phyloP scores from a whole-genome alignment of 2,797 vertebrate species.

The Melanotaenia boesemani region DNA sequence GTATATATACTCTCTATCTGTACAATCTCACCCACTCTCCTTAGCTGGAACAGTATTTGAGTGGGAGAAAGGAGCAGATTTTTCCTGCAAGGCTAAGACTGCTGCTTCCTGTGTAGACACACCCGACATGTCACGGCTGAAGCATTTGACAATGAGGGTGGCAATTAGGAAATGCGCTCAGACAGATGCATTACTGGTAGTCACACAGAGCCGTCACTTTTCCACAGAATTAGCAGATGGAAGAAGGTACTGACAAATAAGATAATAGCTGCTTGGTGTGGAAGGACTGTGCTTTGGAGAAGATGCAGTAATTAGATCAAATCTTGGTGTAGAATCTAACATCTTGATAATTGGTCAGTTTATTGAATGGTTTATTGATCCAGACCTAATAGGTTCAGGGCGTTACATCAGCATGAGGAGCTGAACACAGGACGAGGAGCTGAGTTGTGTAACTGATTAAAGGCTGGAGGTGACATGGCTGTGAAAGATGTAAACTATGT shows the following conservation, averaged over 20 bases:
- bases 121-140: constrained; percentile 65
- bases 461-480: constrained; percentile 1
- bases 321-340: not conserved
- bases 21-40: constrained; percentile 20
- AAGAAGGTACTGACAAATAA: constrained; percentile 34
- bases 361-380: not conserved
- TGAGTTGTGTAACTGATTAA: not conserved
- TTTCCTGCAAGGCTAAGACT: constrained; percentile 36
- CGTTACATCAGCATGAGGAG: not conserved
- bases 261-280: constrained; percentile 27
- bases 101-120: constrained; percentile 67
- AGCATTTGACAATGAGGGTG: constrained; percentile 65
- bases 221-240: constrained; percentile 62
- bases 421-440: not conserved
- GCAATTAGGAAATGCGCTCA: constrained; percentile 70
- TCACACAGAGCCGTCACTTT: constrained; percentile 60
- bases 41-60: constrained; percentile 31
- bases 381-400: not conserved
- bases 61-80: constrained; percentile 49
- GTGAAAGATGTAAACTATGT: constrained; percentile 23
- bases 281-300: not conserved
- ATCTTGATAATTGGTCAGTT: not conserved
- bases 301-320: constrained; percentile 16
- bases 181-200: constrained; percentile 68
- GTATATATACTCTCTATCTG: constrained; percentile 16